phyloP scores from a whole-genome alignment of 35 echinoderm and acorn worm genomes.

The Eucidaris tribuloides region DNA sequence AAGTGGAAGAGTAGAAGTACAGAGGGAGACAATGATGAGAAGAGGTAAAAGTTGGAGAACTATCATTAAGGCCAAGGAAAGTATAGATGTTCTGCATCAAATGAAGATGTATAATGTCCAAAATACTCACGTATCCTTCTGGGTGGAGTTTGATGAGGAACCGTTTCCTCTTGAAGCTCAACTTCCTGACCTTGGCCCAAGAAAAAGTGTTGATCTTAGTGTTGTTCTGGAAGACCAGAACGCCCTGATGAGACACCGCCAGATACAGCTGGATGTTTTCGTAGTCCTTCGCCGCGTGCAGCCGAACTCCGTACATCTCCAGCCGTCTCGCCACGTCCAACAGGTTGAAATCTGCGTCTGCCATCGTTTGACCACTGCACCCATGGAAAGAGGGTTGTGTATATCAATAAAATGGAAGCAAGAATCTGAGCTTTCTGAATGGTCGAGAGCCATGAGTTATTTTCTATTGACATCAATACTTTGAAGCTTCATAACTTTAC shows the following conservation, averaged over 20 bases:
- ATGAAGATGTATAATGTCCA: too few species aligned
- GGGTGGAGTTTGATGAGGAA: constrained; percentile 96
- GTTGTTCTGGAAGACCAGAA: constrained; percentile 90
- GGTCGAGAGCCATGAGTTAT: too few species aligned
- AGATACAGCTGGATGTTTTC: constrained; percentile 92
- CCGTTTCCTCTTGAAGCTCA: constrained; percentile 93
- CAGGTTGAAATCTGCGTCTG: constrained; percentile 98
- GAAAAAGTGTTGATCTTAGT: constrained; percentile 98
- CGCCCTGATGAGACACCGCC: constrained; percentile 73
- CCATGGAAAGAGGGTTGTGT: too few species aligned
- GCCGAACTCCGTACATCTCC: constrained; percentile 91
- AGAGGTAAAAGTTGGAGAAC: too few species aligned
- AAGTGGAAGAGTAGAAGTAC: too few species aligned
- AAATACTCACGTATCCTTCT: constrained; percentile 99
- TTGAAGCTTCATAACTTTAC: too few species aligned
- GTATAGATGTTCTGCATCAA: too few species aligned
- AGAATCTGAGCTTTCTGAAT: too few species aligned
- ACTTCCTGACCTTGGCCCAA: constrained; percentile 98
- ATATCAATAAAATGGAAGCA: too few species aligned
- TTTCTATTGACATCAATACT: too few species aligned
- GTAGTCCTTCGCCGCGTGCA: constrained; percentile 78
- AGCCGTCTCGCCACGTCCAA: constrained; percentile 86
- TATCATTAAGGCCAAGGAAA: too few species aligned
- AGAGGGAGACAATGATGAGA: too few species aligned
- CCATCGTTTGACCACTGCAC: constrained; percentile 91